A percentile compares a stretch with the other conserved stretches of the same genome.
These are phyloP conservation scores for Molorchus minor DNA, from an alignment of 2,888 invertebrate species.

Conservation along the genomic window DNA sequence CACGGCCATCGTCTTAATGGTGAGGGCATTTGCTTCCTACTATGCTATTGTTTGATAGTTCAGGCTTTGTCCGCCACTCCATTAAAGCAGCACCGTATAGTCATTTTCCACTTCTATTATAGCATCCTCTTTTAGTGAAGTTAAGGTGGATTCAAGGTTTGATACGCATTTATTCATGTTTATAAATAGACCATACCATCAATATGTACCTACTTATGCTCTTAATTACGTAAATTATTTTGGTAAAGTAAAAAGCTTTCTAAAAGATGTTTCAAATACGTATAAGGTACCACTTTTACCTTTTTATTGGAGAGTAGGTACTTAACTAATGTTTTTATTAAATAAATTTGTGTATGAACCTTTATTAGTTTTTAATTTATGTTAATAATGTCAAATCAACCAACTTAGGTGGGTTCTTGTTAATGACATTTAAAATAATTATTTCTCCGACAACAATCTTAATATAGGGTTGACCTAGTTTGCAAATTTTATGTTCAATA, in stretches of 20 bases:
- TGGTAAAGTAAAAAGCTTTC: too few relatives aligned
- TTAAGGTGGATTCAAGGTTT: too few relatives aligned
- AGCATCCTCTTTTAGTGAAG: too few relatives aligned
- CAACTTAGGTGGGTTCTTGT: too few relatives aligned
- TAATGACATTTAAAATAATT: background rate
- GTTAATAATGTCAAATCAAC: too few relatives aligned
- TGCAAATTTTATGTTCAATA: background rate
- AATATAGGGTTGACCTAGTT: background rate
- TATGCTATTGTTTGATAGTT: conserved; percentile 37
- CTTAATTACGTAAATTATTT: background rate
- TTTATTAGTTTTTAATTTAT: too few relatives aligned
- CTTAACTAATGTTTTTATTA: too few relatives aligned
- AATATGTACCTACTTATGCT: background rate
- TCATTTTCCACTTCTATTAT: too few relatives aligned
- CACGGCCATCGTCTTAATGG: conserved; percentile 19
- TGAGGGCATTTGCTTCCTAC: conserved; percentile 8
- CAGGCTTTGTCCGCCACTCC: conserved; percentile 37
- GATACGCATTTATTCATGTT: background rate
- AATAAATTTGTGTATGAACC: too few relatives aligned
- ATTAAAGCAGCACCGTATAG: conserved; percentile 43
- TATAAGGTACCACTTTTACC: too few relatives aligned
- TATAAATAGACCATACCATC: background rate
- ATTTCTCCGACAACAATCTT: background rate
- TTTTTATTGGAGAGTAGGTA: too few relatives aligned
- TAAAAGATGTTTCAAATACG: too few relatives aligned